phyloP scores from a whole-genome alignment of 2,888 invertebrate species.

The Dryobota labecula region DNA sequence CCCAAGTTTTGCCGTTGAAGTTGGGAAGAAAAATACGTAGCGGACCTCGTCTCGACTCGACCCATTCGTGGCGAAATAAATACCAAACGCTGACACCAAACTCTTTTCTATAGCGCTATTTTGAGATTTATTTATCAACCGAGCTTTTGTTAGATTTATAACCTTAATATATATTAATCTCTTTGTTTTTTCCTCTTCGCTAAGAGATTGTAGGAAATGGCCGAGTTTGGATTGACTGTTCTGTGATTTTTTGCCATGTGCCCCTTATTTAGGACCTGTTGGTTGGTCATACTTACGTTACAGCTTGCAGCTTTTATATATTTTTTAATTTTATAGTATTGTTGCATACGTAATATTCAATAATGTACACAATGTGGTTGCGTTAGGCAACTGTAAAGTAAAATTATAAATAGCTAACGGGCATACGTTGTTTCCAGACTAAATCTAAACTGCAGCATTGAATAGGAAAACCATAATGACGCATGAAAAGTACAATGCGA shows the following conservation, averaged over 20 bases:
- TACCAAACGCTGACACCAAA: constrained; percentile 77
- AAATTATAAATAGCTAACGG: constrained; percentile 19
- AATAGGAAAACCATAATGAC: constrained; percentile 69
- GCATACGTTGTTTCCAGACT: constrained; percentile 29
- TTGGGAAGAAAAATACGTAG: constrained; percentile 79
- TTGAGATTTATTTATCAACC: constrained; percentile 78
- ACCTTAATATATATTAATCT: constrained; percentile 75
- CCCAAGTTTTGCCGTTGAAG: constrained; percentile 80
- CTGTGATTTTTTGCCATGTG: constrained; percentile 54
- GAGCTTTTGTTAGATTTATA: constrained; percentile 75
- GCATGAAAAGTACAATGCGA: constrained; percentile 73
- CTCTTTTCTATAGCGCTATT: constrained; percentile 76
- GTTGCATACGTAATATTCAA: too few relatives aligned
- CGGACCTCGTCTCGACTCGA: constrained; percentile 69
- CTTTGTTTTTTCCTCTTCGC: constrained; percentile 71
- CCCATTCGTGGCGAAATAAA: constrained; percentile 74
- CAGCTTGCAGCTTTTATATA: background rate
- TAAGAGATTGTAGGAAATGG: constrained; percentile 61
- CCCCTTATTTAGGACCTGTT: constrained; percentile 60
- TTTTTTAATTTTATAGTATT: background rate
- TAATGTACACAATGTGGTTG: background rate
- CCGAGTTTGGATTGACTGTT: constrained; percentile 50
- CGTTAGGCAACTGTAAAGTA: background rate
- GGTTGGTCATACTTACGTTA: constrained; percentile 26
- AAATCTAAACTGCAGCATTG: constrained; percentile 57